Evolutionary conservation across 2,888 invertebrate genomes (phyloP).

Genomic region (Drosophila paucipuncta): DNA sequence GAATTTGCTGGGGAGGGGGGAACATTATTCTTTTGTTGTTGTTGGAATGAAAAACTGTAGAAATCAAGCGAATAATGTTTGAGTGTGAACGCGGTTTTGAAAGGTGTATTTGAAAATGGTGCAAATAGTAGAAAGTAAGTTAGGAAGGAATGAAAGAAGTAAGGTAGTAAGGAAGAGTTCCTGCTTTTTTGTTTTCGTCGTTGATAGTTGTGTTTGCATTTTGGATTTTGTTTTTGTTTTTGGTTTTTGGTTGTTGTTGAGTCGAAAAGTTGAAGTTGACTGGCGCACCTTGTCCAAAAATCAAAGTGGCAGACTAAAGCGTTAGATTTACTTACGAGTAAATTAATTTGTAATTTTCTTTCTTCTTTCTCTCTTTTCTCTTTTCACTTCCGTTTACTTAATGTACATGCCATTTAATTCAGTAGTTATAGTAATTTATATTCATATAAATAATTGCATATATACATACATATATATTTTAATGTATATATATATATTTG

Average conservation of each 20-base stretch:
- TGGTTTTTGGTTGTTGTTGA: slow-evolving; percentile 32
- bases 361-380: slow-evolving; percentile 1
- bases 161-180: slow-evolving; percentile 25
- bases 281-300: slow-evolving; percentile 79
- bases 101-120: slow-evolving; percentile 34
- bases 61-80: slow-evolving; percentile 44
- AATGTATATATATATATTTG: slow-evolving; percentile 62
- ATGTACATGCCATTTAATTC: slow-evolving; percentile 74
- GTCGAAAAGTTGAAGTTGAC: slow-evolving; percentile 67
- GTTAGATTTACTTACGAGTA: slow-evolving; percentile 74
- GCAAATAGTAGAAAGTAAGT: slow-evolving; percentile 39
- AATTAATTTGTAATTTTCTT: slow-evolving; percentile 60
- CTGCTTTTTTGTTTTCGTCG: slow-evolving; percentile 14
- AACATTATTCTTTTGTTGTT: slow-evolving; percentile 13
- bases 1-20: slow-evolving; percentile 49
- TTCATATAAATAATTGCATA: slow-evolving; percentile 70
- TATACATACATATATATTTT: slow-evolving; percentile 34
- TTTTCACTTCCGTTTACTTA: slow-evolving; percentile 56
- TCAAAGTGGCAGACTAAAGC: slow-evolving; percentile 80
- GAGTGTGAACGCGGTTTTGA: slow-evolving; percentile 24
- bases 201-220: slow-evolving; percentile 35
- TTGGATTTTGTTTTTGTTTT: slow-evolving; percentile 28
- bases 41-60: slow-evolving; percentile 41
- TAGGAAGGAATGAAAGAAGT: slow-evolving; percentile 15
- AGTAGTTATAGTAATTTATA: slow-evolving; percentile 62